Percentiles rank a stretch among this genome's conserved stretches.
phyloP scores from a whole-genome alignment of 2,888 invertebrate species.

The Mylabris sibirica region DNA sequence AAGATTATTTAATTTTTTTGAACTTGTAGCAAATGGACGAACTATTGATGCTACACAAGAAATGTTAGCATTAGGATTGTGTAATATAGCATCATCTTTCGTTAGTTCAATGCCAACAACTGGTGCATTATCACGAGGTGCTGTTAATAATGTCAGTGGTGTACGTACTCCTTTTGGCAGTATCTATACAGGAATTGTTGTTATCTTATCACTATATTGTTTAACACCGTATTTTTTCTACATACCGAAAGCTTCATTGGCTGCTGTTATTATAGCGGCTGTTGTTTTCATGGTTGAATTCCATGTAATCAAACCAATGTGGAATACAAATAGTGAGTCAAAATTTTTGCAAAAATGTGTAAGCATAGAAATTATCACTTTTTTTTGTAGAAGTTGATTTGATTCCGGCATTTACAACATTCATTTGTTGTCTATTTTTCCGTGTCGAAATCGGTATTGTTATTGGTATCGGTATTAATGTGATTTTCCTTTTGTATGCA shows the following conservation, averaged over 20 bases:
- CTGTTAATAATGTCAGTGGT: constrained; percentile 76
- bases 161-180: constrained; percentile 74
- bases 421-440: constrained; percentile 70
- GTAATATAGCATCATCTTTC: constrained; percentile 73
- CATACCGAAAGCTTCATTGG: constrained; percentile 71
- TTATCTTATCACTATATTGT: constrained; percentile 65
- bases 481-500: constrained; percentile 69
- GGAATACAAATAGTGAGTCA: constrained; percentile 70
- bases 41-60: constrained; percentile 75
- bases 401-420: constrained; percentile 71
- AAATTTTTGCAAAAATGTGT: constrained; percentile 3
- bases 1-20: too few relatives aligned
- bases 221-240: constrained; percentile 73
- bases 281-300: constrained; percentile 75
- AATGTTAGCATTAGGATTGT: constrained; percentile 71
- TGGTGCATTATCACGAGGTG: constrained; percentile 70
- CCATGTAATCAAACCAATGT: constrained; percentile 70
- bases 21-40: constrained; percentile 65
- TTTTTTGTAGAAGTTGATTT: constrained; percentile 68
- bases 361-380: not conserved
- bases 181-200: constrained; percentile 68
- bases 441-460: constrained; percentile 74
- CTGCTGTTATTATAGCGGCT: constrained; percentile 76
- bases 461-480: constrained; percentile 69
- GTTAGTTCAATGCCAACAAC: constrained; percentile 74